Conservation (phyloP, 2,113 vertebrate genomes). For the Sigmodon hispidus region DNA sequence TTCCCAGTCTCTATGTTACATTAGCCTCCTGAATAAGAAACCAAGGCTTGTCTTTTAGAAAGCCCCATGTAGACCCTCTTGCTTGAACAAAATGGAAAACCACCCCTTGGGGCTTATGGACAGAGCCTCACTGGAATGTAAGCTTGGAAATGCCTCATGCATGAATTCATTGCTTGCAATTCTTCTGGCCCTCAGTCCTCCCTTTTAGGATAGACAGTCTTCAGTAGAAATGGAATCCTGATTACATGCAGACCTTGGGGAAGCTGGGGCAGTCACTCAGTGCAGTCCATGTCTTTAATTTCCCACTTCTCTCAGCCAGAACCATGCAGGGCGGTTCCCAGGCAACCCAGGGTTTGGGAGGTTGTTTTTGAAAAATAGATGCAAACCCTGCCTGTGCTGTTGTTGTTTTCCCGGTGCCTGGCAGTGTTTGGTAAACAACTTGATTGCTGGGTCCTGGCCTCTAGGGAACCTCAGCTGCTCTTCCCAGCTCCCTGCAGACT, state of each 20-base stretch:
- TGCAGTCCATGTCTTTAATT: slow-evolving; percentile 22
- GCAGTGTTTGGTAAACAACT: slow-evolving; percentile 86
- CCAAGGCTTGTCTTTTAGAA: not conserved
- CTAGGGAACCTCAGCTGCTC: slow-evolving; percentile 84
- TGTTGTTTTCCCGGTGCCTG: slow-evolving; percentile 77
- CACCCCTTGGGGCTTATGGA: not conserved
- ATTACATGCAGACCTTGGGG: not conserved
- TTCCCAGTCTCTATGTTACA: not conserved
- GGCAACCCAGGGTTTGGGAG: slow-evolving; percentile 57
- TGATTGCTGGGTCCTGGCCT: slow-evolving; percentile 79
- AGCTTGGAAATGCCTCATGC: not conserved
- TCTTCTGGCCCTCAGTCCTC: not conserved
- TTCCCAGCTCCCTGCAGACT: slow-evolving; percentile 79
- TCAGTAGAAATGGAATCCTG: slow-evolving; percentile 13
- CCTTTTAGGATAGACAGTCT: not conserved
- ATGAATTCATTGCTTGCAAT: not conserved
- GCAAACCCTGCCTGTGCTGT: slow-evolving; percentile 58
- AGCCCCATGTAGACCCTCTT: not conserved
- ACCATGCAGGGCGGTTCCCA: not conserved
- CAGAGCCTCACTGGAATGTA: not conserved
- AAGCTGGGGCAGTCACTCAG: not conserved
- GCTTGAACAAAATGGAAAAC: not conserved
- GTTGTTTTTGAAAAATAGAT: slow-evolving; percentile 70
- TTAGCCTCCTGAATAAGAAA: not conserved
- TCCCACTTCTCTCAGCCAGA: slow-evolving; percentile 25